Evolutionary conservation across 2,113 vertebrate genomes (phyloP).

Genomic region (Bettongia penicillata): DNA sequence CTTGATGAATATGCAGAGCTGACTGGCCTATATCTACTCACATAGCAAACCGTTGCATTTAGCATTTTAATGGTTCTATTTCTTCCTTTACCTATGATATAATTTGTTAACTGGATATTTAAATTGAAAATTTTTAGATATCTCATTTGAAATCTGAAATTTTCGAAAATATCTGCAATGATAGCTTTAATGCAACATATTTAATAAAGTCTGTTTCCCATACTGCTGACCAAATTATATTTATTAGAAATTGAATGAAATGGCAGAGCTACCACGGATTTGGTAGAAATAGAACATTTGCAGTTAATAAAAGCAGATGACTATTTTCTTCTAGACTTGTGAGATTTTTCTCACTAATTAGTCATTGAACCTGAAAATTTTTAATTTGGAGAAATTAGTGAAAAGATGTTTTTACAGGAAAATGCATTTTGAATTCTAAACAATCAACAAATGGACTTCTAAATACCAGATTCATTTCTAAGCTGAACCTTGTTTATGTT

Average conservation of each 20-base stretch:
- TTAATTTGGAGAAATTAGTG: neutral
- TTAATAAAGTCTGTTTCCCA: neutral
- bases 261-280: neutral
- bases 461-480: neutral
- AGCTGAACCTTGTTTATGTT: neutral
- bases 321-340: neutral
- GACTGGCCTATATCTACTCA: conserved; percentile 16
- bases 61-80: neutral
- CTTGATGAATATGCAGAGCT: conserved; percentile 24
- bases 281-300: neutral
- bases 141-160: neutral
- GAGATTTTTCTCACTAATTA: neutral
- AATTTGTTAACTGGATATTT: neutral
- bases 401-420: neutral
- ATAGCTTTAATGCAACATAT: neutral
- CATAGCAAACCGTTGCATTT: neutral
- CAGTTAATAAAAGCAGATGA: neutral
- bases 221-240: neutral
- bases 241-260: neutral
- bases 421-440: neutral
- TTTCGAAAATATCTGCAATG: neutral
- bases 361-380: neutral
- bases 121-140: neutral
- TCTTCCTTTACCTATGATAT: neutral
- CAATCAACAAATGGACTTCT: neutral